Evolutionary conservation across 2,888 invertebrate genomes (phyloP), one percentile per base, ranked within the genome.

Genomic region (Amphipoea lucens): DNA sequence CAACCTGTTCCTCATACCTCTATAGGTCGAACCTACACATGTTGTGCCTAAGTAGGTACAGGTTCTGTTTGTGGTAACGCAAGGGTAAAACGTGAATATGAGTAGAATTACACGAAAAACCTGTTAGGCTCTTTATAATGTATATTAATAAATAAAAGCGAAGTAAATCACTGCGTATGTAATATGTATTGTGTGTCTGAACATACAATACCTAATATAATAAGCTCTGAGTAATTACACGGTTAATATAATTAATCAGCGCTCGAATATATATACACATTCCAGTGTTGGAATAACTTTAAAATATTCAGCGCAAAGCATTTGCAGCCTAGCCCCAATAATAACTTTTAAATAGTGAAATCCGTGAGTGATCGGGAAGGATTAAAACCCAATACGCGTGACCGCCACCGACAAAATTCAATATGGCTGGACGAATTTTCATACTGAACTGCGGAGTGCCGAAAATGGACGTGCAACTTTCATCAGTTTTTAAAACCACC

Each of bases 311-410:
- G 65, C 9, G 72, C 60, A 68, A 83, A 75, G 51, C 36, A 69
- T 70, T 76, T 65, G 45, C 42, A 40, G 65, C 60, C 23, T 40
- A 5, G 6, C 12, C 40, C 3, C 51, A 73, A 66, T 70, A 72
- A 76, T 70, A 84, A 84, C 81, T 84, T 76, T 73, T 51, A 81
- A 72, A 83, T 84, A 57, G 72, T 81, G 29, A 62, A 75, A 80
- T 66, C 36, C 76, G 72, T 48, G 76, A 81, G 81, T 74, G 84
- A 81, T 76, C 54, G 29, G 36, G 69, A 66, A 81, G 73, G 83
- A 81, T 84, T 84, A 81, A 79, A 83, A 73, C 40, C 57, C 48
- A 75, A 84, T 70, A 73, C 42, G 76, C n/a, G 69, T 70, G 57
- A 57, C 73, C 62, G 20, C 66, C 36, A 42, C 66, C 36, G 9